Base-by-base conservation (phyloP, 2,888 invertebrate genomes). In the Melanotus villosus region DNA sequence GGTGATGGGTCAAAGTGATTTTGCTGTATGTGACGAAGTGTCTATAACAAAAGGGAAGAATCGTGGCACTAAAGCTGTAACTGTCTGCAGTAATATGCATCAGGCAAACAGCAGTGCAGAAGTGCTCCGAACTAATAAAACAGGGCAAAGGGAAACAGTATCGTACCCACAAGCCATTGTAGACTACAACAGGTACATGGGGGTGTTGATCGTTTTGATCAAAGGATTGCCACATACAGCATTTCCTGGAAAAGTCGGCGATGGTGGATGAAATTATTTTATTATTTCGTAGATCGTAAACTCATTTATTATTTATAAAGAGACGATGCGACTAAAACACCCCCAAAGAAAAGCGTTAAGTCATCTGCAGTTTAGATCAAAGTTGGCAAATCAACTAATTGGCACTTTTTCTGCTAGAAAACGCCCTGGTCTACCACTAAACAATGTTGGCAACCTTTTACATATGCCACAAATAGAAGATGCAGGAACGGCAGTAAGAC, bases 251-350 rank as follows among this genome's bases (percentile, higher is more conserved):
- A 80, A 68, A 76, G 75, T 16, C 62, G 76, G 45, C 71, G 78
- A 50, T 80, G 78, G 78, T 79, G 79, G 79, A 54, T 78, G 52
- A 76, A 75, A 59, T 60, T 78, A n/a, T 79, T 79, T 59, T 80
- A 77, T 70, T 77, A 78, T 72, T 75, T 77, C 30, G 18, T 79
- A 9, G 78, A 80, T 68, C n/a, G n/a, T n/a, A n/a, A n/a, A n/a
- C n/a, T n/a, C n/a, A n/a, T n/a, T n/a, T n/a, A n/a, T n/a, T n/a
- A n/a, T n/a, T n/a, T n/a, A n/a, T n/a, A n/a, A n/a, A n/a, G n/a
- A n/a, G n/a, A n/a, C n/a, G n/a, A n/a, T n/a, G n/a, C n/a, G n/a
- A n/a, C n/a, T n/a, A n/a, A n/a, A n/a, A n/a, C n/a, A n/a, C n/a
- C n/a, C n/a, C n/a, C n/a, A n/a, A n/a, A n/a, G n/a, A n/a, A n/a